phyloP scores from a whole-genome alignment of 2,113 vertebrate species.

The Ornithorhynchus anatinus region DNA sequence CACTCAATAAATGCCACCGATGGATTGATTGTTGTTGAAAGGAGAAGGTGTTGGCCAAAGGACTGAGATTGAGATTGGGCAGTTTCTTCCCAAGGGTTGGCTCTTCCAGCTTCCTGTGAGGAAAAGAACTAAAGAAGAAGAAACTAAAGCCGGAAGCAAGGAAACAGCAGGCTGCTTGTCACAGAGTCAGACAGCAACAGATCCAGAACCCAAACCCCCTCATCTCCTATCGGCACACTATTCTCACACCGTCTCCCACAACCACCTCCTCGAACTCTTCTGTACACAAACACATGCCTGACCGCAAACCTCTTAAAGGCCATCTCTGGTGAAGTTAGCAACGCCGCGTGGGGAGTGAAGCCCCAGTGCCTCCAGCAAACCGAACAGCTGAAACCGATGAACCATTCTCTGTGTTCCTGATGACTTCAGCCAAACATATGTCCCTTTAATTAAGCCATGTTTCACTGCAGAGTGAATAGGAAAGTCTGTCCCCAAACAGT shows the following conservation, averaged over 20 bases:
- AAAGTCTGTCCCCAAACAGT: not conserved
- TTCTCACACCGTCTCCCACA: conserved; percentile 21
- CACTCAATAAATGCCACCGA: too few relatives aligned
- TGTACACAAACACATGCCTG: conserved; percentile 24
- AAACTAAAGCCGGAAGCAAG: conserved; percentile 7
- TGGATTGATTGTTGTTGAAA: too few relatives aligned
- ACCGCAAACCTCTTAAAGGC: not conserved
- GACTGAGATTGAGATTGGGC: too few relatives aligned
- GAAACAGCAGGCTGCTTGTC: conserved; percentile 34
- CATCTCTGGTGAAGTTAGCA: not conserved
- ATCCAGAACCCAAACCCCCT: conserved; percentile 10
- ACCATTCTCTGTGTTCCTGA: not conserved
- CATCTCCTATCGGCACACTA: conserved; percentile 2
- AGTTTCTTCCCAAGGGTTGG: too few relatives aligned
- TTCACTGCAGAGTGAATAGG: not conserved
- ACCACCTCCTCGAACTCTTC: conserved; percentile 34
- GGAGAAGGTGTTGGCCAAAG: too few relatives aligned
- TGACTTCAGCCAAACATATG: not conserved
- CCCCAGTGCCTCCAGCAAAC: not conserved
- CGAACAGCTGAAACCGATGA: not conserved
- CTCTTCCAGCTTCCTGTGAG: too few relatives aligned
- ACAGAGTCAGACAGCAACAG: conserved; percentile 46
- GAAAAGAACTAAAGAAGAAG: conserved; percentile 8
- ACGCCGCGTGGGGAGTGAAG: not conserved
- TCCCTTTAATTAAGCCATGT: not conserved